Percentiles rank a stretch among this genome's conserved stretches.
These are phyloP conservation scores for Lasiommata megera DNA, from an alignment of 2,888 invertebrate species.

Conservation along the genomic window DNA sequence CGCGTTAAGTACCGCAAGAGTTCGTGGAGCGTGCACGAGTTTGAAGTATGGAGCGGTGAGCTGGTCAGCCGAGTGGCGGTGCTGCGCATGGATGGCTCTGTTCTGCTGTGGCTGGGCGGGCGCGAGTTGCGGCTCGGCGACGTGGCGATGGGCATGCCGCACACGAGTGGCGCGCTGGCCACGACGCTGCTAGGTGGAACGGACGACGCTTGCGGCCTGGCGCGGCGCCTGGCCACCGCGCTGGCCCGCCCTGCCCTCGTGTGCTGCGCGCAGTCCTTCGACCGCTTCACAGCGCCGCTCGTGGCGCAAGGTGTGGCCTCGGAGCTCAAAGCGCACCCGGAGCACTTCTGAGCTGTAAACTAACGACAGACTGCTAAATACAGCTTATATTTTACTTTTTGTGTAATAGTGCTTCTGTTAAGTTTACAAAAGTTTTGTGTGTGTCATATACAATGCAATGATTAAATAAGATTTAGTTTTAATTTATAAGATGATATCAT, in stretches of 20 bases:
- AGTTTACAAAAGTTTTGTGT: too few relatives aligned
- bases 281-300: slow-evolving; percentile 51
- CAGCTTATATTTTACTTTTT: too few relatives aligned
- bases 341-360: slow-evolving; percentile 36
- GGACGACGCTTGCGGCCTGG: slow-evolving; percentile 39
- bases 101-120: slow-evolving; percentile 59
- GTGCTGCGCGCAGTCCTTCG: slow-evolving; percentile 43
- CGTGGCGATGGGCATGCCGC: slow-evolving; percentile 48
- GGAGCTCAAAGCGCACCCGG: slow-evolving; percentile 51
- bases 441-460: too few relatives aligned
- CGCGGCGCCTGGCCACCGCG: slow-evolving; percentile 46
- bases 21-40: slow-evolving; percentile 54
- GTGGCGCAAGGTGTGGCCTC: slow-evolving; percentile 48
- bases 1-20: slow-evolving; percentile 49
- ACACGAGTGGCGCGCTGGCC: slow-evolving; percentile 27
- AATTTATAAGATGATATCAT: too few relatives aligned
- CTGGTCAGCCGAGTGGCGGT: slow-evolving; percentile 48
- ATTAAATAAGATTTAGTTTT: too few relatives aligned
- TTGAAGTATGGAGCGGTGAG: slow-evolving; percentile 57
- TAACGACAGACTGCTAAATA: too few relatives aligned
- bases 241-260: slow-evolving; percentile 49
- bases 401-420: too few relatives aligned
- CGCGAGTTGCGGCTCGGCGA: slow-evolving; percentile 37
- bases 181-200: slow-evolving; percentile 33
- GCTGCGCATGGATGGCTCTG: slow-evolving; percentile 50